Evolutionary conservation across 2,113 vertebrate species (phyloP).

Genomic region (Tachysurus vachellii): DNA sequence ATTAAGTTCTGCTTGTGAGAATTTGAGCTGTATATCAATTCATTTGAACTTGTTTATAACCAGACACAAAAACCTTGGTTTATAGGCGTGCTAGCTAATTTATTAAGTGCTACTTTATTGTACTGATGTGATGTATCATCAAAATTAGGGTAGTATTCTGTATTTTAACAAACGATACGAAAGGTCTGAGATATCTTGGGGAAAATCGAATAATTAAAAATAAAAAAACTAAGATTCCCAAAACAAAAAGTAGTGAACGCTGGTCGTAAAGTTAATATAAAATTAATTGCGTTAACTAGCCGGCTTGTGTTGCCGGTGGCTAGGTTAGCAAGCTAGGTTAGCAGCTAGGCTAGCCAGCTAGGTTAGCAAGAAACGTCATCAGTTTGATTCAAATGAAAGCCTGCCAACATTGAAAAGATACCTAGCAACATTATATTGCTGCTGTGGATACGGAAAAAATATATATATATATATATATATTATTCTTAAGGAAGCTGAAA

Average conservation of each 20-base stretch:
- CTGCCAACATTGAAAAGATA: neutral
- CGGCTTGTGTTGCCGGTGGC: neutral
- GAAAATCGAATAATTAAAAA: too few relatives aligned
- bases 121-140: too few relatives aligned
- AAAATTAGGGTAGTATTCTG: neutral
- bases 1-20: neutral
- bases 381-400: neutral
- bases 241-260: neutral
- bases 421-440: neutral
- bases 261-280: neutral
- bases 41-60: neutral
- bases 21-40: too few relatives aligned
- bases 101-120: neutral
- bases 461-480: neutral
- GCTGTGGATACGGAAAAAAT: neutral
- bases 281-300: neutral
- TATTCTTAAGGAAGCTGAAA: too few relatives aligned
- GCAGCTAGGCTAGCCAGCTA: neutral
- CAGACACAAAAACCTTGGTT: neutral
- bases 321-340: constrained; percentile 3
- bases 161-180: neutral
- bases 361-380: neutral
- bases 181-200: neutral
- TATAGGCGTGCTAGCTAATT: neutral
- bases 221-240: neutral